Evolutionary conservation across 2,888 invertebrate species (phyloP).

Genomic region (Loripinus fragilis): DNA sequence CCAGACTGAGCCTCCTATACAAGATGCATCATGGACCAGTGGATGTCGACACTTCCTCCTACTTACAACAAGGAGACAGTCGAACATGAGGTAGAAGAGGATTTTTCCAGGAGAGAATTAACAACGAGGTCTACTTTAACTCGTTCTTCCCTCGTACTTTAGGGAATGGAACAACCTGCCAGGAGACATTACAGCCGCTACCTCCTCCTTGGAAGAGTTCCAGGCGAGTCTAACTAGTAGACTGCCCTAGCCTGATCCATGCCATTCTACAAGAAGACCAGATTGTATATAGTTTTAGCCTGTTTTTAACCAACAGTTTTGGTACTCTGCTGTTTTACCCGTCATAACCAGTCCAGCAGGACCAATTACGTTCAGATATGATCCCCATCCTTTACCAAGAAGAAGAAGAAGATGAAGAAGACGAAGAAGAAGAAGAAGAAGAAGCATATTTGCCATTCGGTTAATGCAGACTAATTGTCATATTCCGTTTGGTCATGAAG

Average conservation of each 20-base stretch:
- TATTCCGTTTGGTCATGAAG: too few species aligned
- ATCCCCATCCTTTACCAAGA: background rate
- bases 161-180: background rate
- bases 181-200: background rate
- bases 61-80: background rate
- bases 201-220: background rate
- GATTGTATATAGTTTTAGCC: conserved; percentile 11
- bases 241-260: conserved; percentile 2
- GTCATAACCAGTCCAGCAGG: conserved; percentile 7
- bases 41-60: too few species aligned
- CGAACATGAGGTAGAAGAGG: background rate
- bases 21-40: too few species aligned
- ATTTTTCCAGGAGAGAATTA: conserved; percentile 11
- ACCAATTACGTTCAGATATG: conserved; percentile 15
- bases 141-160: conserved; percentile 7
- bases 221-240: background rate
- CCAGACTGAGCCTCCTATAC: too few species aligned
- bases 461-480: too few species aligned
- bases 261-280: background rate
- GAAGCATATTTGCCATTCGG: too few species aligned
- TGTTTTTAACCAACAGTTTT: background rate
- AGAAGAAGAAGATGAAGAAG: conserved; percentile 13
- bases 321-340: background rate
- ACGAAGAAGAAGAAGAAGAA: too few species aligned
- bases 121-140: conserved; percentile 9